These are phyloP conservation scores for Orthochromis malagaraziensis DNA, from an alignment of 2,113 vertebrate genomes.

Conservation along the genomic window DNA sequence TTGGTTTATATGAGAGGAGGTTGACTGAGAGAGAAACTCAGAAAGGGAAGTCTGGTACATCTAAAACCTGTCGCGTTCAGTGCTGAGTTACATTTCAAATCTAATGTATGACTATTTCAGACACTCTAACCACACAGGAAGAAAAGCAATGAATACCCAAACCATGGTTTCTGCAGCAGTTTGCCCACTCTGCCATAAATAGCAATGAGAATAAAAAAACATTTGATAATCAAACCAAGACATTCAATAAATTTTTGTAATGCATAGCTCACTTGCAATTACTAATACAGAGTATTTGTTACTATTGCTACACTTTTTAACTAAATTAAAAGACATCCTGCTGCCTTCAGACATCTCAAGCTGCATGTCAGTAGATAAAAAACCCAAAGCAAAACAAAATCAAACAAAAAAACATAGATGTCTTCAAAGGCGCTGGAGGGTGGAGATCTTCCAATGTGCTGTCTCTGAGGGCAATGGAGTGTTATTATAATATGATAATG, in stretches of 20 bases:
- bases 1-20: background rate
- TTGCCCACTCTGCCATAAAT: background rate
- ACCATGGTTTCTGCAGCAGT: background rate
- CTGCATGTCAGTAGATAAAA: background rate
- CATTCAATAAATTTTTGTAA: background rate
- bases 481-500: constrained; percentile 15
- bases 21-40: background rate
- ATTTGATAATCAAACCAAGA: background rate
- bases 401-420: background rate
- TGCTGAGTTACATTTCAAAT: background rate
- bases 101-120: background rate
- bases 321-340: background rate
- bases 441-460: background rate
- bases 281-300: background rate
- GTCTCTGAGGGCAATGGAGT: background rate
- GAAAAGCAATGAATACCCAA: background rate
- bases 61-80: background rate
- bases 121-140: background rate
- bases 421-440: background rate
- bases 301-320: background rate
- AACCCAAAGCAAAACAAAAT: background rate
- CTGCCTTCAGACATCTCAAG: background rate
- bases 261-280: background rate
- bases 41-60: background rate
- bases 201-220: background rate